Evolutionary conservation across 2,797 vertebrate species (phyloP).

Genomic region (Anabas testudineus): DNA sequence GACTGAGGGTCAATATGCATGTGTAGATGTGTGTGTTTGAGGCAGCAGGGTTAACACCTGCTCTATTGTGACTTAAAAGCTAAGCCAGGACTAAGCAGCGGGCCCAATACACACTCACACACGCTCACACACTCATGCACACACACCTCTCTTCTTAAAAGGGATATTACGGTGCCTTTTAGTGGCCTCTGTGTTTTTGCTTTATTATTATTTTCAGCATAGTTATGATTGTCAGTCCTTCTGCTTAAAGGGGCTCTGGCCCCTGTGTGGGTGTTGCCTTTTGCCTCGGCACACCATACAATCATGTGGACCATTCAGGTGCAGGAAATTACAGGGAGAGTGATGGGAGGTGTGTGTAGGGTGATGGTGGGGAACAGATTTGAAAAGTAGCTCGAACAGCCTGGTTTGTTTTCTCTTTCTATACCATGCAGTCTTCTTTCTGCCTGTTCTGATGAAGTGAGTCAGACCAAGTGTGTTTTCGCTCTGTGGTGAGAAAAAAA

Average conservation of each 20-base stretch:
- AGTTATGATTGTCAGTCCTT: conserved; percentile 74
- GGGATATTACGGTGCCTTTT: conserved; percentile 87
- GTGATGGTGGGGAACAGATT: background rate
- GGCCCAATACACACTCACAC: conserved; percentile 38
- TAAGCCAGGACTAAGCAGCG: conserved; percentile 69
- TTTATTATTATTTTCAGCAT: conserved; percentile 72
- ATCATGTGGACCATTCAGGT: conserved; percentile 78
- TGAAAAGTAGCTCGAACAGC: conserved; percentile 39
- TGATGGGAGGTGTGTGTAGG: conserved; percentile 32
- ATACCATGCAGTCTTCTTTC: background rate
- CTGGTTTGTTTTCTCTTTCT: conserved; percentile 34
- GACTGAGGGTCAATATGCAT: conserved; percentile 43
- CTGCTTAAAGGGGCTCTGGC: conserved; percentile 58
- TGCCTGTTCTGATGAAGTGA: conserved; percentile 12
- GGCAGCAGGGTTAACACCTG: conserved; percentile 87
- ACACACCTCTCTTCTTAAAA: conserved; percentile 74
- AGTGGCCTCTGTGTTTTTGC: conserved; percentile 61
- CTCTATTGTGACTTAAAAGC: conserved; percentile 87
- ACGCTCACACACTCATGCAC: conserved; percentile 27
- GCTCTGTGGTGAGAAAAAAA: background rate
- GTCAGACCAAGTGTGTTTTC: background rate
- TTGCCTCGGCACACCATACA: conserved; percentile 60
- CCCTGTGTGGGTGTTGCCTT: conserved; percentile 34
- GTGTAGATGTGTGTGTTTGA: conserved; percentile 33
- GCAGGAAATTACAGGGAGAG: conserved; percentile 76